Evolutionary conservation across 2,113 vertebrate species (phyloP).

Genomic region (Oncorhynchus masou): DNA sequence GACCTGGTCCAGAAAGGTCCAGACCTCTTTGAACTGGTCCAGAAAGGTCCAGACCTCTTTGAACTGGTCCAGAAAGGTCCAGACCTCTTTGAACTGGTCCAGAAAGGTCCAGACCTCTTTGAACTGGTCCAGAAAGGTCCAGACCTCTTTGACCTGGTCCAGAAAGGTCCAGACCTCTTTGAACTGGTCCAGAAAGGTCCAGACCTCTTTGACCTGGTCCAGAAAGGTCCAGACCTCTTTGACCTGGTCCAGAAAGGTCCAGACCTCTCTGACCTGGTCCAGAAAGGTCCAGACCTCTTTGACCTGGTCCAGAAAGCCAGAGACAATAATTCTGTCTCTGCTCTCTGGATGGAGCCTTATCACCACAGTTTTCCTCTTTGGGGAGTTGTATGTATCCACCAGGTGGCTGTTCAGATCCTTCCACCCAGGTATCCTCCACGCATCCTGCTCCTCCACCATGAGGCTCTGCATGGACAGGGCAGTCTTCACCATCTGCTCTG

Average conservation of each 20-base stretch:
- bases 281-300: conserved; percentile 29
- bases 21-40: conserved; percentile 61
- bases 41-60: conserved; percentile 30
- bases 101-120: conserved; percentile 30
- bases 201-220: conserved; percentile 62
- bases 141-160: conserved; percentile 62
- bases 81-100: conserved; percentile 61
- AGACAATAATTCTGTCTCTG: conserved; percentile 61
- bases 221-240: conserved; percentile 30
- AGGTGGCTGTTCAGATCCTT: conserved; percentile 25
- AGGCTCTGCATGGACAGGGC: conserved; percentile 57
- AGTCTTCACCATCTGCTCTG: conserved; percentile 70
- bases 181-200: conserved; percentile 41
- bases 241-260: conserved; percentile 41
- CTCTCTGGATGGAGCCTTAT: conserved; percentile 28
- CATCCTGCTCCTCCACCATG: conserved; percentile 56
- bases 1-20: conserved; percentile 40
- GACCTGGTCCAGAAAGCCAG: conserved; percentile 64
- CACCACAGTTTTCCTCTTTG: conserved; percentile 41
- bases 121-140: conserved; percentile 40
- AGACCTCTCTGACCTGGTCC: conserved; percentile 61
- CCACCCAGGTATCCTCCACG: conserved; percentile 70
- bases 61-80: conserved; percentile 40
- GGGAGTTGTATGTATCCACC: conserved; percentile 42
- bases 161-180: conserved; percentile 31